A percentile compares a stretch with the other conserved stretches of the same genome.
phyloP scores from a whole-genome alignment of 2,888 invertebrate species.

The Melanargia galathea region DNA sequence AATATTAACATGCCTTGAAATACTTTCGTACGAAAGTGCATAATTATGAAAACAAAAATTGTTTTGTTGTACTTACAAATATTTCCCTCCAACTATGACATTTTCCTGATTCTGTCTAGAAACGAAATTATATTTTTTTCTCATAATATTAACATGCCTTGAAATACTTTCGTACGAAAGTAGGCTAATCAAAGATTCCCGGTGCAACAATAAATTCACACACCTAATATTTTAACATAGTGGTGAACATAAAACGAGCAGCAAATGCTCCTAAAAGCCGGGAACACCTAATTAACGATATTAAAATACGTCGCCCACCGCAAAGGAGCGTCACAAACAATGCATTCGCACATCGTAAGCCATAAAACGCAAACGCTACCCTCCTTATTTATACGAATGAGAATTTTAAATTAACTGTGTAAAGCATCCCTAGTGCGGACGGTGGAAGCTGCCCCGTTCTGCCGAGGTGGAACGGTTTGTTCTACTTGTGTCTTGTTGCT shows the following conservation, averaged over 20 bases:
- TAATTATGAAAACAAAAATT: no score
- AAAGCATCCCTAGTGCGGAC: conserved; percentile 69
- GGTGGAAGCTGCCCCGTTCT: conserved; percentile 54
- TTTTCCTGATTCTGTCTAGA: no score
- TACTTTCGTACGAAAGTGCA: no score
- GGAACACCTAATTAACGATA: conserved; percentile 81
- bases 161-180: no score
- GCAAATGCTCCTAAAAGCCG: conserved; percentile 53
- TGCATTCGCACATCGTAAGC: conserved; percentile 78
- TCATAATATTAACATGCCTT: no score
- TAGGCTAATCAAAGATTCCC: neutral
- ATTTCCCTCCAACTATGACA: no score
- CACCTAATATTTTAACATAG: conserved; percentile 31
- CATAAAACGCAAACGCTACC: conserved; percentile 81
- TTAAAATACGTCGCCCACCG: conserved; percentile 77
- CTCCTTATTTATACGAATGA: conserved; percentile 81
- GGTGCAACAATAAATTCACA: conserved; percentile 25
- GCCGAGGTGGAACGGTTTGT: conserved; percentile 50
- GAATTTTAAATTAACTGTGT: conserved; percentile 82
- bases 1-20: no score
- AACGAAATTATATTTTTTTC: no score
- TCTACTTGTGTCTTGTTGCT: conserved; percentile 48
- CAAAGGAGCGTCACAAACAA: conserved; percentile 73
- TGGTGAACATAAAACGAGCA: conserved; percentile 40
- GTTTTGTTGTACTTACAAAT: no score